These are phyloP conservation scores for Laterallus jamaicensis DNA, from an alignment of 2,113 vertebrate species.

Conservation along the genomic window DNA sequence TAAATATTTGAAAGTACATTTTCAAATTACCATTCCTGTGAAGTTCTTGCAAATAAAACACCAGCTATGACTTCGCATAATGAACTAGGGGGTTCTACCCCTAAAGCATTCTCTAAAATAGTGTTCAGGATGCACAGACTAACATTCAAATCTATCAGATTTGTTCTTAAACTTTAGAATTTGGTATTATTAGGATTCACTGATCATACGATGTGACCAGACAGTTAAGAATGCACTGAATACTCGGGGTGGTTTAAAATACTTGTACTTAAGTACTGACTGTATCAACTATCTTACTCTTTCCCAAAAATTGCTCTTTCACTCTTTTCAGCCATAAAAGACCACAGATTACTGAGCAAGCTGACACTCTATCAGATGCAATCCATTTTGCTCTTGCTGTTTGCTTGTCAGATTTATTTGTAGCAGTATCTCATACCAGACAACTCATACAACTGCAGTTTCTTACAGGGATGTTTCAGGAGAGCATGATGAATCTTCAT, in stretches of 20 bases:
- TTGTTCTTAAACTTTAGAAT: not conserved
- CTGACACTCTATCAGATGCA: not conserved
- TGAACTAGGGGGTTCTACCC: not conserved
- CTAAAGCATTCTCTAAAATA: not conserved
- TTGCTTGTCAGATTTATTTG: slow-evolving; percentile 43
- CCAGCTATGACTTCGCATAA: not conserved
- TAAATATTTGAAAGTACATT: not conserved
- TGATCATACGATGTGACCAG: not conserved
- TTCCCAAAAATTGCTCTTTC: not conserved
- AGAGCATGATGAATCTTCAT: slow-evolving; percentile 8
- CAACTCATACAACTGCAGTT: not conserved
- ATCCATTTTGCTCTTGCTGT: not conserved
- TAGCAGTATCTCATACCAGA: slow-evolving; percentile 7
- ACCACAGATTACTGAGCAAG: not conserved
- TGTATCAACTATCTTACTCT: not conserved
- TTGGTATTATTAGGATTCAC: not conserved
- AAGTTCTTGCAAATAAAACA: not conserved
- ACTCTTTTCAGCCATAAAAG: not conserved
- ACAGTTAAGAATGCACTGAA: not conserved
- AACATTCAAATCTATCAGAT: not conserved
- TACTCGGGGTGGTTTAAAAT: not conserved
- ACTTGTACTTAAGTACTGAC: not conserved
- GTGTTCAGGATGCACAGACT: not conserved
- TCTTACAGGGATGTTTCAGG: not conserved
- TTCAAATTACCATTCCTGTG: not conserved